Percentiles rank a stretch among this genome's conserved stretches.
phyloP scores from a whole-genome alignment of 2,113 vertebrate species.

The Cyphomyrus plagiostoma region DNA sequence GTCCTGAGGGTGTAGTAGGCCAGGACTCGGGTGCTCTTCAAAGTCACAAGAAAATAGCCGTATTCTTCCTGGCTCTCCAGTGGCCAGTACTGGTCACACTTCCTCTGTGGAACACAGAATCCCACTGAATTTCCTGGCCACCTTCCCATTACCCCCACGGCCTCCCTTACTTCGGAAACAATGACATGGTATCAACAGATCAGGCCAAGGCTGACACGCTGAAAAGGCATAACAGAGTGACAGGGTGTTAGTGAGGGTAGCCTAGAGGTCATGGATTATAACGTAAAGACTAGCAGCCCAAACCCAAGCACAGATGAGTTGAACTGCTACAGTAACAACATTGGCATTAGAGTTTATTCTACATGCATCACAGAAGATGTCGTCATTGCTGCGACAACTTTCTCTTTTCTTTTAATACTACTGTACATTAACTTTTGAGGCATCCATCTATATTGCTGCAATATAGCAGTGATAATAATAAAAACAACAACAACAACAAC shows the following conservation, averaged over 20 bases:
- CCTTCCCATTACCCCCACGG: not conserved
- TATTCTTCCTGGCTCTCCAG: conserved; percentile 84
- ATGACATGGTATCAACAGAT: not conserved
- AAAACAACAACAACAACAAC: not conserved
- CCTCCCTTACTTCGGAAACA: not conserved
- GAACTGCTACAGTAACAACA: not conserved
- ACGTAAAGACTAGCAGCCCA: not conserved
- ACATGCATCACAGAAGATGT: not conserved
- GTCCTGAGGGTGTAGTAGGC: conserved; percentile 87
- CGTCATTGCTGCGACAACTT: not conserved
- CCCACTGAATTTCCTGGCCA: not conserved
- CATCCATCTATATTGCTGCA: not conserved
- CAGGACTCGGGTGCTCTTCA: conserved; percentile 75
- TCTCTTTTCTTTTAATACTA: not conserved
- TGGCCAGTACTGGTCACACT: conserved; percentile 98
- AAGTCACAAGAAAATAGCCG: conserved; percentile 83
- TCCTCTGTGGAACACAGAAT: conserved; percentile 67
- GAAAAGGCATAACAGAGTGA: not conserved
- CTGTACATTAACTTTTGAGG: not conserved
- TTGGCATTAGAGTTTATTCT: not conserved
- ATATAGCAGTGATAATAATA: not conserved
- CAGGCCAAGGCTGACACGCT: not conserved
- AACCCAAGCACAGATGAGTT: not conserved
- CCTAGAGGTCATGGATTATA: not conserved
- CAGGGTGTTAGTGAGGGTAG: not conserved